A percentile compares a stretch with the other conserved stretches of the same genome.
These are phyloP conservation scores for Enoplosus armatus DNA, from an alignment of 2,797 vertebrate genomes.

Conservation along the genomic window DNA sequence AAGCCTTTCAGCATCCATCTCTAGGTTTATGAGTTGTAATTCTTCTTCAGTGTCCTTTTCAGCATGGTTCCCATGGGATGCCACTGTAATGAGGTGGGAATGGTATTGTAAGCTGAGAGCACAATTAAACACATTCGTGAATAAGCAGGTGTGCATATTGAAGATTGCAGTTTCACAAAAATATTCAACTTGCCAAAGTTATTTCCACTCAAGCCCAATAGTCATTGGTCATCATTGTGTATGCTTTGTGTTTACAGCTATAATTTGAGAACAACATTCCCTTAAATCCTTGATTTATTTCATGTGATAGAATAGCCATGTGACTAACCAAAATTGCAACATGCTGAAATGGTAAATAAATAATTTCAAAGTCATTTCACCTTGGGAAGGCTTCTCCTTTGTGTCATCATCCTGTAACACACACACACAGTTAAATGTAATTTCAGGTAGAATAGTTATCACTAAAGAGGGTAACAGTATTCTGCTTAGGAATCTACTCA, in stretches of 20 bases:
- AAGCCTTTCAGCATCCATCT: constrained; percentile 84
- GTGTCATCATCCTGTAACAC: constrained; percentile 80
- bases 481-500: constrained; percentile 51
- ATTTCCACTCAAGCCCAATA: neutral
- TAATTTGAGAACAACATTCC: neutral
- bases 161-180: neutral
- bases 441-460: neutral
- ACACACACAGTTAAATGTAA: constrained; percentile 23
- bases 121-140: neutral
- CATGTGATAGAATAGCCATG: neutral
- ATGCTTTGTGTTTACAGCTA: neutral
- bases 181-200: neutral
- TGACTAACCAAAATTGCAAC: neutral
- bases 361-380: constrained; percentile 60
- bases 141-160: neutral
- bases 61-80: constrained; percentile 74
- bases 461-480: neutral
- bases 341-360: neutral
- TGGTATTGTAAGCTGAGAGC: neutral
- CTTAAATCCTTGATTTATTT: neutral
- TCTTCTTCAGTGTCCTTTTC: constrained; percentile 85
- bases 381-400: constrained; percentile 78
- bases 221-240: neutral
- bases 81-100: constrained; percentile 55
- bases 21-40: constrained; percentile 79